Conservation (phyloP, 1,140 invertebrate species). For the Platyura marginata region DNA sequence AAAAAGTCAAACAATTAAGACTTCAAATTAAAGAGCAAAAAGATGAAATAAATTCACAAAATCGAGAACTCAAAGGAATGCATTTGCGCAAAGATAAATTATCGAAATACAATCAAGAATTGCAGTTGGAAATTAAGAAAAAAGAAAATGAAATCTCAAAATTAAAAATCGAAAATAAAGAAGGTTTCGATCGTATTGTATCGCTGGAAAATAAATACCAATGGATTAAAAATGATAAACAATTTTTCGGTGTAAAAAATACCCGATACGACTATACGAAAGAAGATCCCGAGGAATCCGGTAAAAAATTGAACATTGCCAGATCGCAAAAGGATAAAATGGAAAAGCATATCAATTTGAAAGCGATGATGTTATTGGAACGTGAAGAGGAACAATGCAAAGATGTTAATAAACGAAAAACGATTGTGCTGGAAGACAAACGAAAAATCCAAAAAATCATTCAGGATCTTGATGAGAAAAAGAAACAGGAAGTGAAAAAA, state of each 20-base stretch:
- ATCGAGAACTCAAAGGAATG: constrained; percentile 50
- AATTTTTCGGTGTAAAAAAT: constrained; percentile 57
- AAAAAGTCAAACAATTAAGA: constrained; percentile 34
- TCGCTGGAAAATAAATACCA: constrained; percentile 24
- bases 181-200: constrained; percentile 19
- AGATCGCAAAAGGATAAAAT: constrained; percentile 51
- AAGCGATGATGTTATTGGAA: constrained; percentile 69
- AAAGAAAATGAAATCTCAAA: constrained; percentile 50
- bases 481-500: constrained; percentile 55
- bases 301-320: constrained; percentile 37
- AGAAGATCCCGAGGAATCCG: constrained; percentile 37
- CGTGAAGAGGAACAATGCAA: constrained; percentile 76
- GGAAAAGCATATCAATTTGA: constrained; percentile 60
- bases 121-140: constrained; percentile 61
- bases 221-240: constrained; percentile 65
- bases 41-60: constrained; percentile 49
- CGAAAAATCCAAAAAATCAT: constrained; percentile 68
- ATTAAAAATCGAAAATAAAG: constrained; percentile 29
- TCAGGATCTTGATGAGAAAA: constrained; percentile 74
- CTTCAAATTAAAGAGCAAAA: constrained; percentile 54
- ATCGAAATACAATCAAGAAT: constrained; percentile 38
- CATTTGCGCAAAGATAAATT: constrained; percentile 46
- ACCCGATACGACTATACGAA: constrained; percentile 34
- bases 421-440: constrained; percentile 74
- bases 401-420: constrained; percentile 60